A percentile compares a stretch with the other conserved stretches of the same genome.
These are phyloP conservation scores for Hypothenemus hampei DNA, from an alignment of 1,140 invertebrate species.

Conservation along the genomic window DNA sequence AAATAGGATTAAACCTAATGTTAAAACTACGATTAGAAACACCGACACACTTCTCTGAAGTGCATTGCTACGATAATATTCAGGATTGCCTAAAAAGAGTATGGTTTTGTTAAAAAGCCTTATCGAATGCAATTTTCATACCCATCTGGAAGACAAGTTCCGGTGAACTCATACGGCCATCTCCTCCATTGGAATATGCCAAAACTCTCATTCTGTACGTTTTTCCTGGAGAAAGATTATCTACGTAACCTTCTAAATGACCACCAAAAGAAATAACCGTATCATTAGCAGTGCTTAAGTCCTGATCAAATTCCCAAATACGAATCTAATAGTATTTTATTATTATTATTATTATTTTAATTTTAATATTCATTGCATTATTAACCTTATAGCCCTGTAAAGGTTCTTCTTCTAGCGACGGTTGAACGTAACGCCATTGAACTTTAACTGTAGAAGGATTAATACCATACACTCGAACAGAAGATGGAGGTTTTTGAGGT, in stretches of 20 bases:
- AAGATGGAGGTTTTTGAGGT: slow-evolving; percentile 87
- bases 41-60: no score
- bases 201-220: slow-evolving; percentile 85
- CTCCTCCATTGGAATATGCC: slow-evolving; percentile 89
- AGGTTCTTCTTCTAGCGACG: slow-evolving; percentile 86
- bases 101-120: background rate
- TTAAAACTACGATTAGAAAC: no score
- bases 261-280: slow-evolving; percentile 70
- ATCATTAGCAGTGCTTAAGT: slow-evolving; percentile 86
- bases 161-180: slow-evolving; percentile 94
- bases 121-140: slow-evolving; percentile 29
- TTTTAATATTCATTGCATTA: background rate
- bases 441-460: slow-evolving; percentile 84
- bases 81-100: slow-evolving; percentile 28
- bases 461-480: slow-evolving; percentile 75
- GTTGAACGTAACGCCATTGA: slow-evolving; percentile 89
- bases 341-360: background rate
- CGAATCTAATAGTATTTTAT: no score
- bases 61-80: slow-evolving; percentile 28
- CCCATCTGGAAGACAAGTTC: slow-evolving; percentile 84
- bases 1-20: no score
- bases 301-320: slow-evolving; percentile 89
- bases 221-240: slow-evolving; percentile 76
- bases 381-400: slow-evolving; percentile 85
- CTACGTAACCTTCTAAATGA: slow-evolving; percentile 72